phyloP scores from a whole-genome alignment of 2,888 invertebrate species.

The Plagiodera versicolora region DNA sequence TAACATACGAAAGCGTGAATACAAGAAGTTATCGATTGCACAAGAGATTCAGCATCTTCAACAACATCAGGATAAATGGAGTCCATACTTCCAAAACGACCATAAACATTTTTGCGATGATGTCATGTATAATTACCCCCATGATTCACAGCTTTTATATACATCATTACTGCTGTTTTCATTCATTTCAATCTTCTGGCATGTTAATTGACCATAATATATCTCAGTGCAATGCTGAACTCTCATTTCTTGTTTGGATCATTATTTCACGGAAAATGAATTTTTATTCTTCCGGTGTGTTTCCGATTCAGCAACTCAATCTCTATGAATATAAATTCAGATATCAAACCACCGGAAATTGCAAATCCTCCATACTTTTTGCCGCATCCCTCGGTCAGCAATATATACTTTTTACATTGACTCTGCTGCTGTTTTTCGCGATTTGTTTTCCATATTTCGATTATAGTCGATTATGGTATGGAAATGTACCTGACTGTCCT shows the following conservation, averaged over 20 bases:
- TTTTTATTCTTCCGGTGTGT: neutral
- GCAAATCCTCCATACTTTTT: constrained; percentile 28
- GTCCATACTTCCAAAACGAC: too few relatives aligned
- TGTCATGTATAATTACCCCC: neutral
- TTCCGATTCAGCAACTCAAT: constrained; percentile 24
- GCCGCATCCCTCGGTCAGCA: constrained; percentile 34
- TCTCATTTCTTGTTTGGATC: neutral
- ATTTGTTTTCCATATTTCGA: constrained; percentile 31
- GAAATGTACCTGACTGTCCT: constrained; percentile 34
- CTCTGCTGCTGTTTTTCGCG: constrained; percentile 38
- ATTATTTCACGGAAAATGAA: neutral
- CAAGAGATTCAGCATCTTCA: too few relatives aligned
- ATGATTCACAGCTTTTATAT: too few relatives aligned
- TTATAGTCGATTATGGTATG: constrained; percentile 39
- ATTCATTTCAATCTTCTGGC: too few relatives aligned
- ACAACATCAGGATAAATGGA: neutral
- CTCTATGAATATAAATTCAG: constrained; percentile 36
- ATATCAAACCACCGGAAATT: constrained; percentile 21
- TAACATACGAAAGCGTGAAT: too few relatives aligned
- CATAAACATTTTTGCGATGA: too few relatives aligned
- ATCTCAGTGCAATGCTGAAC: too few relatives aligned
- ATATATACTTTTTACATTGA: constrained; percentile 24
- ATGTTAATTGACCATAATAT: too few relatives aligned
- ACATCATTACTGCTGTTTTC: too few relatives aligned
- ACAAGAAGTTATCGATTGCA: too few relatives aligned